Conservation (phyloP, 2,888 invertebrate species). For the Eristalis intricaria region DNA sequence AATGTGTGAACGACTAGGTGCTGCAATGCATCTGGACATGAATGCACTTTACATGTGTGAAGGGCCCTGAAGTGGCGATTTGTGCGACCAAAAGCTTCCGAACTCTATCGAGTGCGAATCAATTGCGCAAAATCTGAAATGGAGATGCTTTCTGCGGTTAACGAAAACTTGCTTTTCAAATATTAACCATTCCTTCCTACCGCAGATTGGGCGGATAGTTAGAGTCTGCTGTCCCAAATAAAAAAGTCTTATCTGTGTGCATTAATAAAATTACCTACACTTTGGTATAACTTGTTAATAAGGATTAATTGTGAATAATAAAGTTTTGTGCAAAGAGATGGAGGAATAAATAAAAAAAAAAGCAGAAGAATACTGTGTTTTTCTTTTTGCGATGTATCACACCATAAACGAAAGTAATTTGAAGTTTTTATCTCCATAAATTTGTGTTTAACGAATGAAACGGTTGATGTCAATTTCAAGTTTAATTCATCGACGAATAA, state of each 20-base stretch:
- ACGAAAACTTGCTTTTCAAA: conserved; percentile 44
- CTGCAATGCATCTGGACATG: conserved; percentile 39
- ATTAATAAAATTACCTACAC: neutral
- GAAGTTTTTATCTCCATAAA: neutral
- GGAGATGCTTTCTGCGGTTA: conserved; percentile 26
- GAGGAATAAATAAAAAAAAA: neutral
- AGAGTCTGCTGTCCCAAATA: neutral
- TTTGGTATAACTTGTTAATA: neutral
- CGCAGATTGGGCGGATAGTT: conserved; percentile 30
- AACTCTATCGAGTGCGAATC: conserved; percentile 59
- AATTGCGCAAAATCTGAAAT: conserved; percentile 66
- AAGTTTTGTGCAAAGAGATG: neutral
- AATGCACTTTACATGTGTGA: conserved; percentile 33
- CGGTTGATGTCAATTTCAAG: neutral
- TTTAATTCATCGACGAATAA: too few species aligned
- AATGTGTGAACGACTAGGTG: conserved; percentile 35
- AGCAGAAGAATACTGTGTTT: neutral
- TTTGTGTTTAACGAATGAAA: neutral
- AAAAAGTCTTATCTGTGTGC: conserved; percentile 8
- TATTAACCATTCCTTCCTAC: conserved; percentile 42
- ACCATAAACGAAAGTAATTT: neutral
- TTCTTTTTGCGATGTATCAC: neutral
- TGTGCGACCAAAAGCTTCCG: conserved; percentile 50
- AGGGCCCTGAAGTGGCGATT: conserved; percentile 17
- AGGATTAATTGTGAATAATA: neutral